Evolutionary conservation across 2,113 vertebrate genomes (phyloP).

Genomic region (Tamias sibiricus): DNA sequence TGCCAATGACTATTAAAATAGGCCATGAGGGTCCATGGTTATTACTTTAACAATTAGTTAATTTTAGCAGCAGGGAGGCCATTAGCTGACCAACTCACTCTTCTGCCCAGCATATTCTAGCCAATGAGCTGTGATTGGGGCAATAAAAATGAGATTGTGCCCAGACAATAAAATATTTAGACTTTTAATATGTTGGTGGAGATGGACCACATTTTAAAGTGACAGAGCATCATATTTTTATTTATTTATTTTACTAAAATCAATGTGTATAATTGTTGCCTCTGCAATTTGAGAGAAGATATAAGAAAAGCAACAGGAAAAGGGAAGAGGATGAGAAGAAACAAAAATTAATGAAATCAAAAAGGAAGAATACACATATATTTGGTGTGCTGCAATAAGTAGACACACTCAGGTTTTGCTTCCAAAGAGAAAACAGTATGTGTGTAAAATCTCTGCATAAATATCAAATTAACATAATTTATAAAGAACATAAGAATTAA

Average conservation of each 20-base stretch:
- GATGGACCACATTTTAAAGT: conserved; percentile 79
- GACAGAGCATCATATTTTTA: conserved; percentile 65
- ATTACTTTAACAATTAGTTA: conserved; percentile 90
- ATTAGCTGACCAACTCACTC: conserved; percentile 88
- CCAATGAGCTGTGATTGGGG: conserved; percentile 86
- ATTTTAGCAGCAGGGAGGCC: conserved; percentile 87
- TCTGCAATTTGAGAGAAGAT: conserved; percentile 18
- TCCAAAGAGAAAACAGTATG: conserved; percentile 50
- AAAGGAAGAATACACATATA: neutral
- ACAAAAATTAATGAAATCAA: conserved; percentile 16
- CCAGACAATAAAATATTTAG: conserved; percentile 85
- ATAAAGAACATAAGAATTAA: conserved; percentile 68
- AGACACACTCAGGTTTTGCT: conserved; percentile 4
- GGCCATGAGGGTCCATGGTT: conserved; percentile 84
- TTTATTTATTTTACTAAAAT: conserved; percentile 59
- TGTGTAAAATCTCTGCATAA: conserved; percentile 48
- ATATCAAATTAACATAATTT: conserved; percentile 63
- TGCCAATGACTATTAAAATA: conserved; percentile 85
- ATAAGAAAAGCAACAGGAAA: neutral
- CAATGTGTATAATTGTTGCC: neutral
- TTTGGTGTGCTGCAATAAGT: neutral
- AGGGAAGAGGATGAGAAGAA: conserved; percentile 2
- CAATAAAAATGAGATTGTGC: conserved; percentile 88
- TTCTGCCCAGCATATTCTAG: conserved; percentile 85
- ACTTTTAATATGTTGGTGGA: conserved; percentile 80